Conservation (phyloP, 2,888 invertebrate genomes). For the Agrilus mali region DNA sequence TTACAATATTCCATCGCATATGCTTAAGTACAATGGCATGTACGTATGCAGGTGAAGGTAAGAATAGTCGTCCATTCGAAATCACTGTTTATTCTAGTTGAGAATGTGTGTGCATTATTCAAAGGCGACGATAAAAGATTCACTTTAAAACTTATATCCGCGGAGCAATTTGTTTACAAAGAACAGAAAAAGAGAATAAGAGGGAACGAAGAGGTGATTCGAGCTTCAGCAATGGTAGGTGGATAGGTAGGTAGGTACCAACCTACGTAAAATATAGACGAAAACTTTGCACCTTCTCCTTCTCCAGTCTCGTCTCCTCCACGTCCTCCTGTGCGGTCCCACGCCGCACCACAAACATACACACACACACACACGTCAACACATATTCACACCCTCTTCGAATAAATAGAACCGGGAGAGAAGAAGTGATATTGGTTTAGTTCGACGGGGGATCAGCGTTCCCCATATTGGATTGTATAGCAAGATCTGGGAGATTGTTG, state of each 20-base stretch:
- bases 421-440: slow-evolving; percentile 28
- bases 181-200: slow-evolving; percentile 1
- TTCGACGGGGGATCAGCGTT: slow-evolving; percentile 31
- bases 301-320: background rate
- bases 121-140: no score
- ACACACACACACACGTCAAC: no score
- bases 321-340: no score
- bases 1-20: no score
- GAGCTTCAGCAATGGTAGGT: background rate
- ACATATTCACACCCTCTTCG: slow-evolving; percentile 19
- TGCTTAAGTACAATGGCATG: no score
- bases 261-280: slow-evolving; percentile 12
- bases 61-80: no score
- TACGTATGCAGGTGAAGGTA: no score
- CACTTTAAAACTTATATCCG: no score
- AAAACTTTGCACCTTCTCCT: slow-evolving; percentile 29
- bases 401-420: slow-evolving; percentile 30
- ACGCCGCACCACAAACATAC: slow-evolving; percentile 5
- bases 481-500: slow-evolving; percentile 35
- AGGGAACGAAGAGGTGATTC: background rate
- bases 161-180: no score
- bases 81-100: no score
- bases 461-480: slow-evolving; percentile 33
- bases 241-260: background rate
- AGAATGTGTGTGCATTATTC: no score